Conservation (phyloP, 2,888 invertebrate species). For the Ophraella communa region DNA sequence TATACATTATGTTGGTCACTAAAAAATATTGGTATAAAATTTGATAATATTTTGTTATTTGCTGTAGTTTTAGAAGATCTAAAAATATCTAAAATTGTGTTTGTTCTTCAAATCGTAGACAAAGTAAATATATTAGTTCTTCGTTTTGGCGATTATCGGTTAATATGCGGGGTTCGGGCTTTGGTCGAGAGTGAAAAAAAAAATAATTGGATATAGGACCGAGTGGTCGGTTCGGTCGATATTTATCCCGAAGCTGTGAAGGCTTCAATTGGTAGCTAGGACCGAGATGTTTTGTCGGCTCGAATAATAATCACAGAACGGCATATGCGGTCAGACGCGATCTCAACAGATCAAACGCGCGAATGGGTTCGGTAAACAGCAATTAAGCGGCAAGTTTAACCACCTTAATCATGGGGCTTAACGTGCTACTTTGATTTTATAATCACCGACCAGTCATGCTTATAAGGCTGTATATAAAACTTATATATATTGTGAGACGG, state of each 20-base stretch:
- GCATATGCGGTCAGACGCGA: slow-evolving; percentile 54
- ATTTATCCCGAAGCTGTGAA: slow-evolving; percentile 55
- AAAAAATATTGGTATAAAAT: no score
- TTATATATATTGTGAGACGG: slow-evolving; percentile 33
- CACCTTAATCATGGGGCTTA: slow-evolving; percentile 60
- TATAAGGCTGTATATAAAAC: slow-evolving; percentile 49
- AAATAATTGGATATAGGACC: slow-evolving; percentile 53
- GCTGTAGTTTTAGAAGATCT: no score
- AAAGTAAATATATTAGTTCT: slow-evolving; percentile 35
- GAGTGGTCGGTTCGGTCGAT: slow-evolving; percentile 49
- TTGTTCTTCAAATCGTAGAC: slow-evolving; percentile 29
- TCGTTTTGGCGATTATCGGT: slow-evolving; percentile 29
- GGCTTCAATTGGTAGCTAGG: slow-evolving; percentile 58
- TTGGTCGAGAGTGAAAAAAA: slow-evolving; percentile 40
- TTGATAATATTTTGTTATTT: no score
- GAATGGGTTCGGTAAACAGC: slow-evolving; percentile 61
- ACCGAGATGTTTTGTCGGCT: slow-evolving; percentile 56
- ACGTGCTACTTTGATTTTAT: slow-evolving; percentile 60
- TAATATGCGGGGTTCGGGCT: slow-evolving; percentile 34
- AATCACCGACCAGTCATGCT: slow-evolving; percentile 57
- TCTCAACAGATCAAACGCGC: slow-evolving; percentile 60
- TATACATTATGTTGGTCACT: no score
- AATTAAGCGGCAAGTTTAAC: slow-evolving; percentile 61
- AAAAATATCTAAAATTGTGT: no score
- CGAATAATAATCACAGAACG: slow-evolving; percentile 59